These are phyloP conservation scores for Xerus rutilus DNA, from an alignment of 2,797 vertebrate genomes.

Conservation along the genomic window DNA sequence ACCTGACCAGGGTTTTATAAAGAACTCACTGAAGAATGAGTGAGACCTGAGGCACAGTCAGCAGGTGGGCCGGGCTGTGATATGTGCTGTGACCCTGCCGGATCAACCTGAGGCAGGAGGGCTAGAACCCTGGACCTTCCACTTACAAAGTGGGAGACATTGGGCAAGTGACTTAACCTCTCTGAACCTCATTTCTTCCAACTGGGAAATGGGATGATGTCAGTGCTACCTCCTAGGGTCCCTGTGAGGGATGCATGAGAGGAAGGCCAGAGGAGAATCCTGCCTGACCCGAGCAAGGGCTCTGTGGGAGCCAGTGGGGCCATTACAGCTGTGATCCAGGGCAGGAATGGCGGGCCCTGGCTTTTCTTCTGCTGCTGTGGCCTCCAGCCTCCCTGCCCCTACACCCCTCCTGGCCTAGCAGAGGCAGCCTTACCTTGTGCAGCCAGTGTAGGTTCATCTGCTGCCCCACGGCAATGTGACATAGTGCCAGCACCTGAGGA, in stretches of 20 bases:
- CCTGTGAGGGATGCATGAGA: neutral
- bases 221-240: neutral
- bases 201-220: neutral
- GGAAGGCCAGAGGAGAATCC: neutral
- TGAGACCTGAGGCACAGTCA: neutral
- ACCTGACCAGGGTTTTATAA: neutral
- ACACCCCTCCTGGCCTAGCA: neutral
- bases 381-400: neutral
- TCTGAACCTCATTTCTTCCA: neutral
- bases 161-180: neutral
- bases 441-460: constrained; percentile 92
- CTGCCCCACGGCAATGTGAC: constrained; percentile 91
- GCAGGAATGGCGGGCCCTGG: neutral
- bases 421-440: constrained; percentile 88
- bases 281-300: neutral
- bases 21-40: neutral
- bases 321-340: accelerated
- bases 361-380: neutral
- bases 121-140: neutral
- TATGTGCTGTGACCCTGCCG: neutral
- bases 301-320: accelerated
- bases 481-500: constrained; percentile 89
- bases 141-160: neutral
- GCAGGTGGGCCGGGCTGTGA: neutral
- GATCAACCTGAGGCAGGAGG: accelerated